phyloP scores from a whole-genome alignment of 2,797 vertebrate species.

The Phalanger gymnotis region DNA sequence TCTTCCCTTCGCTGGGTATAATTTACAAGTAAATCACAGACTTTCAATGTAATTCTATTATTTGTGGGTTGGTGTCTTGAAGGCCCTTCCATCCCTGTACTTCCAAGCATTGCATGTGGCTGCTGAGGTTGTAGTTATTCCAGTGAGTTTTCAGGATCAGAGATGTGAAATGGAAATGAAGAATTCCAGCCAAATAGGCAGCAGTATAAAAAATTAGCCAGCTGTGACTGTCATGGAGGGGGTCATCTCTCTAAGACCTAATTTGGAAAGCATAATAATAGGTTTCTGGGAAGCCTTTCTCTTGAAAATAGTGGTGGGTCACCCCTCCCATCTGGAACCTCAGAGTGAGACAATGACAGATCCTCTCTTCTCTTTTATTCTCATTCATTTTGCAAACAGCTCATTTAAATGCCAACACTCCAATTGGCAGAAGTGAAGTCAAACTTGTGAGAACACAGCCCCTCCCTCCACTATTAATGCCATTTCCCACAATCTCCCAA shows the following conservation, averaged over 20 bases:
- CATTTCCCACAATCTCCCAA: neutral
- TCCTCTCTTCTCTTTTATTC: neutral
- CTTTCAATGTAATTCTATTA: neutral
- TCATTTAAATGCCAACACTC: conserved; percentile 18
- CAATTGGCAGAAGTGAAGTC: neutral
- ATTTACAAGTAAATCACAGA: neutral
- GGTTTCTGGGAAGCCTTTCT: neutral
- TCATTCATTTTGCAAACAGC: conserved; percentile 15
- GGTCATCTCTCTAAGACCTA: neutral
- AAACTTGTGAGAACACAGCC: neutral
- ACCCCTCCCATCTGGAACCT: neutral
- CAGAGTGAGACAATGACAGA: neutral
- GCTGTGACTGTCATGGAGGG: neutral
- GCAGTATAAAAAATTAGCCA: neutral
- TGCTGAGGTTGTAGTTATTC: neutral
- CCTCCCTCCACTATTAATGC: neutral
- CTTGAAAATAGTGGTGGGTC: neutral
- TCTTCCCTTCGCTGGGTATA: neutral
- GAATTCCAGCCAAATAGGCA: neutral
- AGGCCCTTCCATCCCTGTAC: neutral
- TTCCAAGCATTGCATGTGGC: neutral
- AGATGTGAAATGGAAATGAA: neutral
- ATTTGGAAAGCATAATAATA: neutral
- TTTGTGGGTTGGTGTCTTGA: neutral
- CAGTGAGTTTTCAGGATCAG: neutral